Base-by-base conservation (phyloP, 2,797 vertebrate species). In the Tachyglossus aculeatus region DNA sequence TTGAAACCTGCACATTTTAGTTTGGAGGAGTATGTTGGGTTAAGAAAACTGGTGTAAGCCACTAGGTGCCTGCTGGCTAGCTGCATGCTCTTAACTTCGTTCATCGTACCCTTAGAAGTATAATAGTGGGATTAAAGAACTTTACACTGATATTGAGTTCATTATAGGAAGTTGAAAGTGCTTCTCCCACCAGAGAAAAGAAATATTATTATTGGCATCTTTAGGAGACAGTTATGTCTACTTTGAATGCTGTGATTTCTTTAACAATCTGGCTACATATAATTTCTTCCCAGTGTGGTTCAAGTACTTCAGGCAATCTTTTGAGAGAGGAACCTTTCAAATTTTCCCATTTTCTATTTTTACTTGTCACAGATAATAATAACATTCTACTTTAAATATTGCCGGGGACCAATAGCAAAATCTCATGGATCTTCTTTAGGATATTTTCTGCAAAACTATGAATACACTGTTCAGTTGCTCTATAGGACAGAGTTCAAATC, bases 181-280 rank as follows among this genome's bases (percentile, higher is more conserved):
- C 52, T 81, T 82, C 63, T 80, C 75, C 59, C 14, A 64, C 45
- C 50, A 78, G 66, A 90, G 84, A 78, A 90, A 89, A 86, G 36
- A 84, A 89, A 84, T 83, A 66, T 76, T 84, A 87, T 87, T 89
- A 86, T 45, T 81, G 41, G 53, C 69, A 60, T 82, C 71, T 84
- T 51, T 54, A 80, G 71, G 29, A 83, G 45, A 77, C 21, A 65
- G 48, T 74, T 82, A 27, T 80, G 53, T 79, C 47, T 38, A 71
- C 66, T 88, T 78, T 71, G 62, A 82, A 86, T 59, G 39, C 21
- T 78, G 22, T 58, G n/a, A n/a, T 39, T 75, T 78, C 82, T 78
- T 84, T 81, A 65, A 72, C 60, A 73, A 78, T 12, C 22, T 78
- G 45, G 9, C 36, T 74, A 65, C 32, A 77, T n/a, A 48, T 54